These are phyloP conservation scores for Meloidogyne chitwoodi DNA, from an alignment of 1,140 invertebrate genomes.

Conservation along the genomic window DNA sequence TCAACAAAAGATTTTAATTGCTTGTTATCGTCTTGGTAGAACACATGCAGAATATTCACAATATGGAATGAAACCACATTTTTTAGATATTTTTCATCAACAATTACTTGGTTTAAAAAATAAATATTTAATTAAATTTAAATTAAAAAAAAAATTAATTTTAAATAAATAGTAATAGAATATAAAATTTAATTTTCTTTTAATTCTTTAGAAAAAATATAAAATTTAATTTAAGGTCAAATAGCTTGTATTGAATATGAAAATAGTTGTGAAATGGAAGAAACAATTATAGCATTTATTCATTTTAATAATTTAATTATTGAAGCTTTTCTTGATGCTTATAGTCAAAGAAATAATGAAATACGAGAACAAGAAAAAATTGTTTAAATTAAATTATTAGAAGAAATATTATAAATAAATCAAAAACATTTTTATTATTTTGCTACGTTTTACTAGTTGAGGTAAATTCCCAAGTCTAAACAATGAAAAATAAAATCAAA, in stretches of 20 bases:
- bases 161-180: too few species aligned
- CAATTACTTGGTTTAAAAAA: constrained; percentile 31
- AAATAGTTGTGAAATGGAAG: not conserved
- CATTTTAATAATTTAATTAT: not conserved
- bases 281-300: constrained; percentile 7
- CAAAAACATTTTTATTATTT: too few species aligned
- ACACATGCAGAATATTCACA: constrained; percentile 43
- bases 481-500: too few species aligned
- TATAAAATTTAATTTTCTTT: too few species aligned
- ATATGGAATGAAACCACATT: constrained; percentile 49
- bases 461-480: too few species aligned
- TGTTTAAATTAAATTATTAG: not conserved
- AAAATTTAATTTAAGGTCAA: not conserved
- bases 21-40: constrained; percentile 21
- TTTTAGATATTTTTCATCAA: constrained; percentile 49
- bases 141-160: too few species aligned
- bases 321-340: not conserved
- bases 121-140: too few species aligned
- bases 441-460: too few species aligned
- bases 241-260: constrained; percentile 3
- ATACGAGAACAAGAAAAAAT: not conserved
- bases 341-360: not conserved
- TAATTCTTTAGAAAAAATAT: too few species aligned
- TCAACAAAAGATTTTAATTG: constrained; percentile 17
- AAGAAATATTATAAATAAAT: not conserved